Conservation (phyloP, 1,140 invertebrate genomes). For the Aphaenogaster floridana region DNA sequence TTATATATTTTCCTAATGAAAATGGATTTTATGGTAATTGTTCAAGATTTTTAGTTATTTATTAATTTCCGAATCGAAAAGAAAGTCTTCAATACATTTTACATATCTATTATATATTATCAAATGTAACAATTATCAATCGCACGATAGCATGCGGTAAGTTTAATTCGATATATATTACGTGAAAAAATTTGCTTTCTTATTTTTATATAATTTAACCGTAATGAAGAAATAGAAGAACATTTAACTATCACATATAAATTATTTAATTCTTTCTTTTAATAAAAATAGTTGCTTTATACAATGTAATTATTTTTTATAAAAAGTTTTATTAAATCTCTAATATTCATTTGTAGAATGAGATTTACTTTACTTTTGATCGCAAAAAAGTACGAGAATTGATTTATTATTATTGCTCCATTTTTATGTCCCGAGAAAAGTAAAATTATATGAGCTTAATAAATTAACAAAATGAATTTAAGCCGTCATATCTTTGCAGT, state of each 20-base stretch:
- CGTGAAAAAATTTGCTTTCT: not conserved
- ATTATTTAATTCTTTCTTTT: not conserved
- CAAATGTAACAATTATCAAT: not conserved
- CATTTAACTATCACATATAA: not conserved
- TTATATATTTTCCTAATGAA: not conserved
- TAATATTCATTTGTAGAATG: not conserved
- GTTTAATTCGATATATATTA: not conserved
- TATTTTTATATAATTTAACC: not conserved
- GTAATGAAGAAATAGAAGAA: not conserved
- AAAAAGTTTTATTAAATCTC: not conserved
- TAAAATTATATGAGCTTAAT: not conserved
- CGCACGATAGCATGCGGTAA: too few species aligned
- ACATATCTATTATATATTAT: not conserved
- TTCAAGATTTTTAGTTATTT: not conserved
- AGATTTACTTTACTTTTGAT: not conserved
- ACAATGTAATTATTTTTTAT: not conserved
- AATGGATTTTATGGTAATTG: slow-evolving; percentile 5
- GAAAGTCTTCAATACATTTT: not conserved
- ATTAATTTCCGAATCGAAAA: not conserved
- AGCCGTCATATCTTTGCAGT: not conserved
- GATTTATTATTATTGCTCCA: not conserved
- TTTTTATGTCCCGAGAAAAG: not conserved
- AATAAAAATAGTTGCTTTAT: not conserved
- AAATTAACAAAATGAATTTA: slow-evolving; percentile 8
- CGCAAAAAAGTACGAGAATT: not conserved